Base-by-base conservation (phyloP, 2,113 vertebrate genomes). In the Diglossa brunneiventris region DNA sequence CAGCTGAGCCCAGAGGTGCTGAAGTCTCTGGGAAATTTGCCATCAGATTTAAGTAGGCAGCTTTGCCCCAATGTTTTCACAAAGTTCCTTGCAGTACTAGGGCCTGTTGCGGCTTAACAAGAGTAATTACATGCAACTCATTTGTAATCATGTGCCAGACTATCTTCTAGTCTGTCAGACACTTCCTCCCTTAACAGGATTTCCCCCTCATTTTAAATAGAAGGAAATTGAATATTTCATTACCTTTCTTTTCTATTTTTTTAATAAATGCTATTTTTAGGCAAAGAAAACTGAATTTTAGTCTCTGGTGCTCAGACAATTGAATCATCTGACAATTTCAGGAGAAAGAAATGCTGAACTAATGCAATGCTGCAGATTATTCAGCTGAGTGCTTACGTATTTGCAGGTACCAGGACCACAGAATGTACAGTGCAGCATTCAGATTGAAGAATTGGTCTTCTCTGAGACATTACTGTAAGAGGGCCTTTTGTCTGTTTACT, bases 321-420 rank as follows among this genome's bases (percentile, higher is more conserved):
- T 85, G 83, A 94, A 92, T 96, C 93, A 91, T 41, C 75, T 92
- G 83, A 76, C 73, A 96, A 94, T 95, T 95, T 85, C 83, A 84
- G 31, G 28, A 76, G 61, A 77, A 86, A 86, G 78, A 79, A 53
- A 4, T n/a, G 41, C 72, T 95, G 62, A 91, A 77, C 10, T 95
- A 96, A 96, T 89, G 47, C 47, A 63, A 69, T 20, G 33, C 46
- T 78, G 72, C 52, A 93, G 66, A 53, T 91, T 79, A 77, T 91
- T 94, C 67, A 89, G 44, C 35, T 74, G 80, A 49, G 44, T 81
- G 30, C 49, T 55, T 70, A 79, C 37, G 10, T 10, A 78, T 95
- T 64, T 90, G 56, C 59, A 68, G 78, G 41, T 77, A 31, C 67
- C 69, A 59, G n/a, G 47, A 42, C 19, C 18, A 50, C 53, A 73